Evolutionary conservation across 2,113 vertebrate species (phyloP).

Genomic region (Geococcyx californianus): DNA sequence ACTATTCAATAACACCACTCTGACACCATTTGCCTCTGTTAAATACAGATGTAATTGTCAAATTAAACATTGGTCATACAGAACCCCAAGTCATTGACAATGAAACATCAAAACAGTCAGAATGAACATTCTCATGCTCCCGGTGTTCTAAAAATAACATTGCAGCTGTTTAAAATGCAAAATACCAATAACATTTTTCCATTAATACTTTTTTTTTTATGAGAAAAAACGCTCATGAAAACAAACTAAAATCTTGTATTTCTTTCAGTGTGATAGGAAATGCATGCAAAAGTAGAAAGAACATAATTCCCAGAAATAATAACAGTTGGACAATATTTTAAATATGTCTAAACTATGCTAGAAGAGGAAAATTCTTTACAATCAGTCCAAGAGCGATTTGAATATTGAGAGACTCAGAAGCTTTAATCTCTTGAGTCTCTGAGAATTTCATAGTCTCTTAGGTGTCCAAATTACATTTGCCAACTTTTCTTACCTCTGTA

Average conservation of each 20-base stretch:
- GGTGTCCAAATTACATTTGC: neutral
- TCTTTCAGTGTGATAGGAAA: neutral
- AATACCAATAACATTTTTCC: neutral
- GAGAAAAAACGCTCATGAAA: neutral
- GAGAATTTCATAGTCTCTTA: neutral
- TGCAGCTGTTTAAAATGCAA: neutral
- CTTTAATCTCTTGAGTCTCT: neutral
- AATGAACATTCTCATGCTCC: neutral
- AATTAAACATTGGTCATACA: neutral
- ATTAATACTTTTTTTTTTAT: neutral
- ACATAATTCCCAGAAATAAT: neutral
- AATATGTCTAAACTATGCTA: neutral
- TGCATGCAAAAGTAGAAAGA: neutral
- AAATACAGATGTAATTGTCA: neutral
- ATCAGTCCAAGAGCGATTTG: neutral
- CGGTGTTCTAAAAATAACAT: neutral
- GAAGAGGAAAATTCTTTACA: neutral
- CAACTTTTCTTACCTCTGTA: neutral
- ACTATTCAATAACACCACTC: neutral
- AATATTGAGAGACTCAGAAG: neutral
- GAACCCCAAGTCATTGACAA: neutral
- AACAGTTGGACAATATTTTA: neutral
- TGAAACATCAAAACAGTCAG: neutral
- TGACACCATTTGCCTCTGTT: neutral
- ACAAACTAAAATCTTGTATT: neutral